Evolutionary conservation across 2,797 vertebrate species (phyloP), one percentile per base, ranked within the genome.

Genomic region (Aphelocoma californica): DNA sequence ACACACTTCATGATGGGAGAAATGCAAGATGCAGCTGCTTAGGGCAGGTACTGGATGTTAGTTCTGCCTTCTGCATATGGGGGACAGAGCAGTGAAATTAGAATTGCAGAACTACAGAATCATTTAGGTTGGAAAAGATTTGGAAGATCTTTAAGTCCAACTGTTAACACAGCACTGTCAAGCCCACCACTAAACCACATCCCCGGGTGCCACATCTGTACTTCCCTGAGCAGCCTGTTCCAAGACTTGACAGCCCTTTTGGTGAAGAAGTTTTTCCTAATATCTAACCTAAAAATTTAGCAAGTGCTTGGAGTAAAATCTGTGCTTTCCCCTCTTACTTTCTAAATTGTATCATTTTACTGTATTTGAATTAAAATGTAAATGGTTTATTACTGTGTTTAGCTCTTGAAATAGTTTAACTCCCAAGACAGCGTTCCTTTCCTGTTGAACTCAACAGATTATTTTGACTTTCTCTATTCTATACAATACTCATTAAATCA

Each of bases 381-480:
- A 80, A 48, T 60, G 20, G n/a, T 40, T 88, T 70, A 56, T 78
- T 56, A 74, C 56, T 91, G 5, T 57, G 25, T 66, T 90, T 75
- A 94, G 73, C n/a, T 88, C 70, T 74, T 75, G 26, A 89, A 86
- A 81, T 51, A 83, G 53, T 81, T 83, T 85, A 38, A 78, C 31
- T 81, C 47, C 44, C 77, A 60, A 83, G 75, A 94, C 86, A 92
- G 40, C 25, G 44, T 80, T 77, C 77, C 74, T 88, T 86, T 93
- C 38, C 71, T 62, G 34, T 61, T 64, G 67, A 53, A 77, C 64
- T 88, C 25, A 0, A 50, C 0, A 0, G 54, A 40, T 32, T 85
- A 81, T 94, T 96, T 91, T 84, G 11, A 71, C n/a, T 92, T 92
- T 80, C 74, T 65, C 70, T 17, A 9, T 79, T 70, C 78, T 50